Evolutionary conservation across 2,797 vertebrate genomes (phyloP).

Genomic region (Hoplostethus mediterraneus): DNA sequence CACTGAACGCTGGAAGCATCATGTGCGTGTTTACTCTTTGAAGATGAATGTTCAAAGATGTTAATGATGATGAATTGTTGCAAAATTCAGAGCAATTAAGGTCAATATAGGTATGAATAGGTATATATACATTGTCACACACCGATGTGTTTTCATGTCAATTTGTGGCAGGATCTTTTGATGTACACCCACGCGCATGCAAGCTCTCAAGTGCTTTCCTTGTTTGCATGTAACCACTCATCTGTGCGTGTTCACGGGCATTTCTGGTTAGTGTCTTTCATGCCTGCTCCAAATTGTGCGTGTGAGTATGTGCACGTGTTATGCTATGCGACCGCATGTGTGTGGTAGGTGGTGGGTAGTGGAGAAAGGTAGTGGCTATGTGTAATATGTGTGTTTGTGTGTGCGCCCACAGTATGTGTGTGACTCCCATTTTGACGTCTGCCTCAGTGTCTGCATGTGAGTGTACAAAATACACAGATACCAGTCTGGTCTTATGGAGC

Average conservation of each 20-base stretch:
- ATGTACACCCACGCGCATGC: too few species aligned
- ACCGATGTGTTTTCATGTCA: background rate
- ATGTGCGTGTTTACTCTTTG: background rate
- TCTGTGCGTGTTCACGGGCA: background rate
- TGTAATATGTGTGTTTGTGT: background rate
- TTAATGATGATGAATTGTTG: background rate
- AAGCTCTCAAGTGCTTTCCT: background rate
- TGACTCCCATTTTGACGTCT: background rate
- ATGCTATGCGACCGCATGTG: too few species aligned
- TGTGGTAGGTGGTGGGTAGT: too few species aligned
- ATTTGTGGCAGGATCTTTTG: background rate
- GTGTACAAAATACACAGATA: constrained; percentile 23
- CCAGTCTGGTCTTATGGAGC: constrained; percentile 1
- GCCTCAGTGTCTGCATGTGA: constrained; percentile 37
- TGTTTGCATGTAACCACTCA: background rate
- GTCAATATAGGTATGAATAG: background rate
- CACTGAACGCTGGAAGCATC: background rate
- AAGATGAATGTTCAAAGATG: too few species aligned
- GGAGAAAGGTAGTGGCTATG: background rate
- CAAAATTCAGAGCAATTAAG: background rate
- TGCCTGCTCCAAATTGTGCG: background rate
- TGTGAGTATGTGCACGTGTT: background rate
- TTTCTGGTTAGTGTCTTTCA: background rate
- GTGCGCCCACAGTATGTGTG: background rate
- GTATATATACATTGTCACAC: too few species aligned